These are phyloP conservation scores for Candidula unifasciata DNA, from an alignment of 2,888 invertebrate species.

Conservation along the genomic window DNA sequence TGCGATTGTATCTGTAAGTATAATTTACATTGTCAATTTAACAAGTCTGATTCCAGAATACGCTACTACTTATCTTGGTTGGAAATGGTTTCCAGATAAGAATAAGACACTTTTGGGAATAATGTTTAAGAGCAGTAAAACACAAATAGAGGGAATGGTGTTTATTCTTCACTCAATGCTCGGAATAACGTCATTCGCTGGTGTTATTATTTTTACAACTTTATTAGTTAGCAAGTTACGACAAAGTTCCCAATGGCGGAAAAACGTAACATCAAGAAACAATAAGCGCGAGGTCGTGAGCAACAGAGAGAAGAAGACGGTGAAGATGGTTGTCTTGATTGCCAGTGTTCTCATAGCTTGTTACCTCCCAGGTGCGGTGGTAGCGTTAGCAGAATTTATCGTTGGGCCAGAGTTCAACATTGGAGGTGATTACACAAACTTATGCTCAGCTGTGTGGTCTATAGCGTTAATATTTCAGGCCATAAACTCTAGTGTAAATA, in stretches of 20 bases:
- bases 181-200: background rate
- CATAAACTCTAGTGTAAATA: no score
- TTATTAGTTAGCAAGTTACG: slow-evolving; percentile 1
- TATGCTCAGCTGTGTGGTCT: background rate
- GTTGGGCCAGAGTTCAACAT: slow-evolving; percentile 17
- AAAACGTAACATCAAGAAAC: background rate
- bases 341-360: slow-evolving; percentile 4
- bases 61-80: background rate
- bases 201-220: slow-evolving; percentile 11
- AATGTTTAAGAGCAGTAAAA: background rate
- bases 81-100: background rate
- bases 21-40: background rate
- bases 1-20: background rate
- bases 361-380: background rate
- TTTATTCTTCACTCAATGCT: background rate
- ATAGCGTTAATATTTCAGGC: no score
- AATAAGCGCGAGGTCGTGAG: background rate
- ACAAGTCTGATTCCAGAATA: slow-evolving; percentile 5
- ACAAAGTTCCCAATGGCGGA: slow-evolving; percentile 5
- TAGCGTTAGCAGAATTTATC: background rate
- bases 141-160: background rate
- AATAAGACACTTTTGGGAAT: slow-evolving; percentile 6
- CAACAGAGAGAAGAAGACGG: background rate
- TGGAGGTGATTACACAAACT: background rate
- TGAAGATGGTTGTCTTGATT: slow-evolving; percentile 29